Evolutionary conservation across 2,113 vertebrate species (phyloP), one percentile per base, ranked within the genome.

Genomic region (Myrmecobius fasciatus): DNA sequence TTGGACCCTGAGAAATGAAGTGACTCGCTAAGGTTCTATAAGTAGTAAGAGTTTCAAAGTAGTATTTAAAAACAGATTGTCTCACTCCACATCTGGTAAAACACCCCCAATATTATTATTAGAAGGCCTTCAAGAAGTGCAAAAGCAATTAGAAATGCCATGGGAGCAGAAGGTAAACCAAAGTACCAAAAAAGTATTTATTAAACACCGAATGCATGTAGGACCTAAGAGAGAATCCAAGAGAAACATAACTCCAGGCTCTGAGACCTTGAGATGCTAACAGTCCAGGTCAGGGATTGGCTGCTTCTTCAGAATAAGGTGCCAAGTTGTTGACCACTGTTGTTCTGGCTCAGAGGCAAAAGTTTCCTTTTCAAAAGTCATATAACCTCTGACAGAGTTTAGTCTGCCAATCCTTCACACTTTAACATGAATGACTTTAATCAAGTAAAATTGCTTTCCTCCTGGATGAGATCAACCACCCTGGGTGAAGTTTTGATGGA

Each of bases 131-230:
- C 56, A 67, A 67, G 60, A 67, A 67, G 60, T 67, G 12, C 14
- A 67, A 12, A 67, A 67, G 60, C 60, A 67, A 12, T 88, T 75
- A 95, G 90, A 93, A 60, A 95, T 92, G 89, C 91, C 90, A 36
- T 9, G 8, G 53, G 52, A 67, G n/a, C 52, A 8, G 52, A 53
- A 51, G 47, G 4, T 0, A 9, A 3, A 25, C 52, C 60, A 91
- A 94, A 8, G 67, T 52, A 26, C 95, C 90, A 46, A 46, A 7
- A 7, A 52, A 89, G 90, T 89, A 95, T 90, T 83, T 90, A 60
- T 56, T 88, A 49, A 93, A 54, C 17, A 25, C 48, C 46, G 51
- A 3, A 24, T 36, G 22, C n/a, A 91, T 43, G 36, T 20, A 49
- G 36, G 52, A 25, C 54, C n/a, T 89, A 17, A 3, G 3, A 52